Base-by-base conservation (phyloP, 1,140 invertebrate species). In the Zophobas atratus region DNA sequence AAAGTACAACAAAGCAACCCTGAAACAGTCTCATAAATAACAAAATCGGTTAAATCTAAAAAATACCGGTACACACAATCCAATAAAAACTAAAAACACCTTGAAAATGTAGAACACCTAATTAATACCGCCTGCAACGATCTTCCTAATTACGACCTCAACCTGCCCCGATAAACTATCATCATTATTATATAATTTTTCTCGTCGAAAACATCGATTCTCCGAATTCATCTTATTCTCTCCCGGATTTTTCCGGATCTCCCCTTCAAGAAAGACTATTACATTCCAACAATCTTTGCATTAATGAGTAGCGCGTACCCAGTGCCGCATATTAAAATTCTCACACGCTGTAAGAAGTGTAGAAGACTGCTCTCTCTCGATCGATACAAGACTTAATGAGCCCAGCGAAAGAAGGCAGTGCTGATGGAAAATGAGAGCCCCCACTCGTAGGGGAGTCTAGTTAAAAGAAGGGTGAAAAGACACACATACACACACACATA, bases 341-440 rank as follows among this genome's bases (percentile, higher is more conserved):
- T 81, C 80, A 81, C 80, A 81, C 80, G 80, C 76, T 74, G 79
- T 81, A 82, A 82, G 81, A 82, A 82, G 78, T 82, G 79, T 82
- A 76, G 81, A 82, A 81, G 81, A 82, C 80, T 79, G 77, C 77
- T 63, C 77, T 70, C 76, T 63, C 49, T 57, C 74, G 81, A 82
- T 82, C 81, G 81, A 82, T 82, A 82, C 81, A 82, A 82, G 81
- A 81, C 81, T 82, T 82, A 82, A 82, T 82, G 81, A 82, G 81
- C 81, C 78, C 76, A 74, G 81, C 81, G 77, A 82, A 82, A 82
- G 81, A 82, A 82, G 78, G 80, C 81, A 78, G 75, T 67, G 80
- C 80, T 79, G 81, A 82, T 81, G 81, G 81, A 76, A 82, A 82
- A 82, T 82, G 80, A 82, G 78, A 77, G 78, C 72, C 72, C 56